Percentiles rank a stretch among this genome's conserved stretches.
These are phyloP conservation scores for Candidula unifasciata DNA, from an alignment of 2,888 invertebrate genomes.

Conservation along the genomic window DNA sequence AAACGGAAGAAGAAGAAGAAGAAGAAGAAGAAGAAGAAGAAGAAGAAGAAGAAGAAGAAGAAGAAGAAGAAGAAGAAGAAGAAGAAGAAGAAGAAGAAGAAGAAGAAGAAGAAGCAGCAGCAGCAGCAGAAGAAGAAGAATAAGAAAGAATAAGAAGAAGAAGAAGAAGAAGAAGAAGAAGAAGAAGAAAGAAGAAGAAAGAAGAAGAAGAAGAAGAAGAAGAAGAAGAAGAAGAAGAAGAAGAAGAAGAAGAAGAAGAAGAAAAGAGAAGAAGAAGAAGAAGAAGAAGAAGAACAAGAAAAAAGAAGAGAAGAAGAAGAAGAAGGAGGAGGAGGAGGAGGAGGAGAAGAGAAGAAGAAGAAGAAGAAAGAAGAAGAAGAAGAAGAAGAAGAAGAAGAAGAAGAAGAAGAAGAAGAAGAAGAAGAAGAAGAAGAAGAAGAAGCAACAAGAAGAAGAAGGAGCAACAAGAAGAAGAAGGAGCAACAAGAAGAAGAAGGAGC, in stretches of 20 bases:
- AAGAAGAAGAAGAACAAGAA: neutral
- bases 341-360: conserved; percentile 9
- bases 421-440: too few species aligned
- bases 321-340: conserved; percentile 19
- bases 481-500: too few species aligned
- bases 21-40: too few species aligned
- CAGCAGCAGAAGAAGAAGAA: too few species aligned
- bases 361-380: neutral
- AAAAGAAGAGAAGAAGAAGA: neutral
- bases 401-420: too few species aligned
- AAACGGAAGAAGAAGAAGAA: neutral
- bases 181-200: neutral
- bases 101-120: too few species aligned
- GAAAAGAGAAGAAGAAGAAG: conserved; percentile 3
- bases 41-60: too few species aligned
- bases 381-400: too few species aligned
- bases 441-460: too few species aligned
- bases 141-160: too few species aligned
- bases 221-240: neutral
- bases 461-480: too few species aligned
- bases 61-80: too few species aligned
- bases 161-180: neutral
- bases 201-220: neutral
- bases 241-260: conserved; percentile 24
- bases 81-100: neutral